Base-by-base conservation (phyloP, 2,113 vertebrate species). In the Lampris megalopsis region DNA sequence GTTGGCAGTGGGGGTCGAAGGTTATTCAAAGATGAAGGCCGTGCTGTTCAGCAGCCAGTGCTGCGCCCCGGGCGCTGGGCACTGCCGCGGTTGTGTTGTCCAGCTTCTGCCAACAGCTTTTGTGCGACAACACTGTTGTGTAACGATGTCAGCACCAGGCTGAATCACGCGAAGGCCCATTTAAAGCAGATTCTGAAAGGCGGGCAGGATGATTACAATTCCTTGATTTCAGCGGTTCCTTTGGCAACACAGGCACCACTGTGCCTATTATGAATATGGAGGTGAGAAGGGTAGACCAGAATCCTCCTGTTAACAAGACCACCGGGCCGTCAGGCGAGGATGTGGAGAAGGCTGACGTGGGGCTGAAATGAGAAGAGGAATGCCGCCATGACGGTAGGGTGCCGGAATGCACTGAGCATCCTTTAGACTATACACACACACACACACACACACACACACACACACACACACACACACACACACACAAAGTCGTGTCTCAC, bases 21-120 rank as follows among this genome's bases (percentile, higher is more conserved):
- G 88, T 90, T 93, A 92, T 93, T 92, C 90, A 92, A 93, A 94
- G 92, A 94, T 92, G 91, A 92, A 94, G 86, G 82, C 88, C 85
- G 73, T 61, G 47, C 80, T 79, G 84, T 88, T 90, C 86, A 88
- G 83, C 88, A 88, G 84, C 83, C 86, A 83, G 24, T 87, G 76
- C 81, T 9, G 83, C 85, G 89, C 24, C 24, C 24, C 24, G 24
- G 24, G 24, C 24, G 24, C 24, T 24, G 24, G 24, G 24, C 24
- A 24, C 24, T 24, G 24, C 24, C 24, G 24, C 24, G 24, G 24
- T 24, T 24, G 24, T 24, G 24, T 24, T 24, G 24, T 24, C 24
- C 24, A 24, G 24, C 24, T 24, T 24, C 24, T 24, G 24, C 24
- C 24, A 24, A 24, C 24, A 0, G 24, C 24, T 24, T 24, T 24